Evolutionary conservation across 2,888 invertebrate genomes (phyloP).

Genomic region (Papilio elwesi): DNA sequence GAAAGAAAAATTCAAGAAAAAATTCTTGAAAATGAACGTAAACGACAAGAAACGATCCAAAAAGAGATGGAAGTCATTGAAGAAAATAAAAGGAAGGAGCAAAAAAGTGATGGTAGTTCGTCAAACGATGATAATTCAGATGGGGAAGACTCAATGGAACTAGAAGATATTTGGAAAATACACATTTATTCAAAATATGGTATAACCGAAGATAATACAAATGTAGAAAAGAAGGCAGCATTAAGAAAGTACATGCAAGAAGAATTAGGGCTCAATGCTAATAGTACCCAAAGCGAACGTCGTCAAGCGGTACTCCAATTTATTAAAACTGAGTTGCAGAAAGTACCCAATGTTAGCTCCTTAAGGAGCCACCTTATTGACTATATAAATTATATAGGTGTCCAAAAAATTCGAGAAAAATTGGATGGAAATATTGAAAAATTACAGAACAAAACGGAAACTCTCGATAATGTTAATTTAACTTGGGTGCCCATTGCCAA

Average conservation of each 20-base stretch:
- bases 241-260: constrained; percentile 65
- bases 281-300: constrained; percentile 70
- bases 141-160: constrained; percentile 60
- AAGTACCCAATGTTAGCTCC: constrained; percentile 53
- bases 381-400: constrained; percentile 63
- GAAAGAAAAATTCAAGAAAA: constrained; percentile 51
- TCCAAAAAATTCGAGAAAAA: constrained; percentile 62
- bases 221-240: constrained; percentile 64
- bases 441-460: constrained; percentile 65
- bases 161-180: constrained; percentile 73
- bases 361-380: constrained; percentile 63
- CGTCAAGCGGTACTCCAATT: constrained; percentile 68
- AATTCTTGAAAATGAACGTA: constrained; percentile 50
- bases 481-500: constrained; percentile 63
- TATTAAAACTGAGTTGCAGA: constrained; percentile 62
- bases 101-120: constrained; percentile 51
- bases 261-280: constrained; percentile 64
- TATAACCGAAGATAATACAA: constrained; percentile 60
- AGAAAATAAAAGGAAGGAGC: constrained; percentile 55
- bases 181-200: constrained; percentile 71
- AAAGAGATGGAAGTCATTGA: constrained; percentile 55
- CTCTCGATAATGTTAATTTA: constrained; percentile 61
- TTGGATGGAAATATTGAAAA: constrained; percentile 68
- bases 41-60: constrained; percentile 50
- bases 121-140: constrained; percentile 53